Conservation (phyloP, 1,140 invertebrate species). For the Callitettix versicolor region DNA sequence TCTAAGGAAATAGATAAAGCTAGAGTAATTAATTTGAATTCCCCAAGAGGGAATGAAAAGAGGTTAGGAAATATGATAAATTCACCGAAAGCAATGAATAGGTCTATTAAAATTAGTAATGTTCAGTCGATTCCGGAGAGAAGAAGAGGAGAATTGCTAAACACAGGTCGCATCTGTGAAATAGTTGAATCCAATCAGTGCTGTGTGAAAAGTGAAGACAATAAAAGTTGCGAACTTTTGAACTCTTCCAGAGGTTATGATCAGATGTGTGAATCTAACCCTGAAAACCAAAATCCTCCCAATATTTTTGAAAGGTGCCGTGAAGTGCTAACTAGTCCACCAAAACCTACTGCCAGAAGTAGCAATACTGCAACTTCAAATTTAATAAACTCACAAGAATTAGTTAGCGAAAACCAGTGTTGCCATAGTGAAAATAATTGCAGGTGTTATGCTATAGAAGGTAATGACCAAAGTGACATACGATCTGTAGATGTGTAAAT, state of each 20-base stretch:
- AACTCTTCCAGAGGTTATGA: neutral
- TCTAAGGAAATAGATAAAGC: neutral
- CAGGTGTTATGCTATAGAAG: neutral
- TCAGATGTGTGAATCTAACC: neutral
- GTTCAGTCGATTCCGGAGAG: neutral
- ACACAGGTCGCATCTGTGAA: neutral
- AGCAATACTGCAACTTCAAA: neutral
- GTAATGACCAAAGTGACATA: neutral
- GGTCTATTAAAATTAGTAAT: neutral
- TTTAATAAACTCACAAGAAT: constrained; percentile 3
- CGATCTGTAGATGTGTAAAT: constrained; percentile 3
- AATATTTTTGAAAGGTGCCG: neutral
- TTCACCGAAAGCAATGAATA: constrained; percentile 1
- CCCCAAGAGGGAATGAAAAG: neutral
- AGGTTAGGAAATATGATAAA: constrained; percentile 1
- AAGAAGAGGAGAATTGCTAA: neutral
- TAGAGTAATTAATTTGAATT: neutral
- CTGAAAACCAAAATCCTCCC: neutral
- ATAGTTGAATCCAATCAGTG: neutral
- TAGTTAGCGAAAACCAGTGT: neutral
- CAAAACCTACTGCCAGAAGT: neutral
- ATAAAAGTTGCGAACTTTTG: neutral
- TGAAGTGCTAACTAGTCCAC: constrained; percentile 1
- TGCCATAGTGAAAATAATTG: neutral
- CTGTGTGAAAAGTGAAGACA: neutral